Evolutionary conservation across 2,888 invertebrate genomes (phyloP).

Genomic region (Pocota personata): DNA sequence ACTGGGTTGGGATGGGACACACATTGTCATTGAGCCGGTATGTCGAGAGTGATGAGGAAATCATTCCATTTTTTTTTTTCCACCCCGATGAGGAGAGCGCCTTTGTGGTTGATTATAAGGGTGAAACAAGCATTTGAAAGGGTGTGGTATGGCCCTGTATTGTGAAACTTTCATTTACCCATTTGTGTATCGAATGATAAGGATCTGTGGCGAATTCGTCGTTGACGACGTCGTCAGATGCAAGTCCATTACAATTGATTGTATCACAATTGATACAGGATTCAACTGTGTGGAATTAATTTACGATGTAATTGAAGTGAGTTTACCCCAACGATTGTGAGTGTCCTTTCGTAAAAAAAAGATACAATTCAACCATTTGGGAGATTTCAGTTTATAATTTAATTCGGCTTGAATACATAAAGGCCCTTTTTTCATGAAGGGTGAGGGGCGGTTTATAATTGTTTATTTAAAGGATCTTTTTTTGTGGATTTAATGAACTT

Average conservation of each 20-base stretch:
- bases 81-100: neutral
- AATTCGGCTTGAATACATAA: conserved; percentile 10
- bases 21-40: conserved; percentile 10
- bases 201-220: conserved; percentile 36
- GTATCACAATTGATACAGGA: conserved; percentile 19
- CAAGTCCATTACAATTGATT: conserved; percentile 28
- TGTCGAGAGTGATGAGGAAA: neutral
- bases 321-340: neutral
- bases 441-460: neutral
- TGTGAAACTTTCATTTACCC: neutral
- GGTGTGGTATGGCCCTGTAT: neutral
- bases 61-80: neutral
- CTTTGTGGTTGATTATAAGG: conserved; percentile 8
- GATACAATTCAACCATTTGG: neutral
- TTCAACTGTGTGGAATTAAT: conserved; percentile 42
- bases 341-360: neutral
- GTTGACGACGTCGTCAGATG: neutral
- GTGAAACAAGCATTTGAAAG: conserved; percentile 9
- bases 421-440: neutral
- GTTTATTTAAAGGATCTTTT: conserved; percentile 22
- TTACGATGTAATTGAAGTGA: conserved; percentile 9
- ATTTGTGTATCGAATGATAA: conserved; percentile 32
- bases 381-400: conserved; percentile 12
- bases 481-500: conserved; percentile 14
- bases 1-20: conserved; percentile 11